Percentiles rank a stretch among this genome's conserved stretches.
Evolutionary conservation across 2,797 vertebrate species (phyloP).

Genomic region (Brotogeris chrysoptera): DNA sequence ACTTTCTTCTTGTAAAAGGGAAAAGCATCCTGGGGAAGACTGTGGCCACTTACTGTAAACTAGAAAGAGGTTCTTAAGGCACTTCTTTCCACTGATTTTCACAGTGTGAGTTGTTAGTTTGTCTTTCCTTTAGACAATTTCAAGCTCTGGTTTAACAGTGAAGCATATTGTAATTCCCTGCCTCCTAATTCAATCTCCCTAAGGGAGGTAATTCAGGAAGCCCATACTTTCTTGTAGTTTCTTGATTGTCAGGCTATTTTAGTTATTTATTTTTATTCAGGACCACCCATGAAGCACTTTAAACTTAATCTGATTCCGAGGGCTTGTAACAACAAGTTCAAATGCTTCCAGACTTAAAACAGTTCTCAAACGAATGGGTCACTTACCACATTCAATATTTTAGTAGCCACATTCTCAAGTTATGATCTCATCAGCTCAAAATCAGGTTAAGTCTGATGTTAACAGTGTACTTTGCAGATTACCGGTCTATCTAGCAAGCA

Average conservation of each 20-base stretch:
- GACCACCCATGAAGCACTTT: neutral
- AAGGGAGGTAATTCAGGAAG: slow-evolving; percentile 12
- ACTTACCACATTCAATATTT: neutral
- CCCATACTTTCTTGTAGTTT: neutral
- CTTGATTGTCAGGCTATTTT: neutral
- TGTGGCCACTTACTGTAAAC: slow-evolving; percentile 56
- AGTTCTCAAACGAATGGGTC: neutral
- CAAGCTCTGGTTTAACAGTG: neutral
- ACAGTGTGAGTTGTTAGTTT: slow-evolving; percentile 16
- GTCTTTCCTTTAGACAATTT: slow-evolving; percentile 12
- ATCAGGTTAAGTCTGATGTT: neutral
- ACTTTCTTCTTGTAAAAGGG: neutral
- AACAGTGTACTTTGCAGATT: neutral
- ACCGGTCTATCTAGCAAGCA: neutral
- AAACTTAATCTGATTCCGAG: neutral
- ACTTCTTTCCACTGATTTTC: neutral
- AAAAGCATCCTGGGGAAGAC: slow-evolving; percentile 56
- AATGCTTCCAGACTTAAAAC: neutral
- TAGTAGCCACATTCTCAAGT: neutral
- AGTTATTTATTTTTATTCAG: neutral
- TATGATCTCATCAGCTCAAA: neutral
- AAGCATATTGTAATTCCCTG: neutral
- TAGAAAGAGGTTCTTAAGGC: slow-evolving; percentile 22
- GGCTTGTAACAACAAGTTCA: neutral
- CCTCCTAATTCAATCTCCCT: neutral